A percentile compares a stretch with the other conserved stretches of the same genome.
These are phyloP conservation scores for Hyposmocoma kahamanoa DNA, from an alignment of 1,140 invertebrate species.

Conservation along the genomic window DNA sequence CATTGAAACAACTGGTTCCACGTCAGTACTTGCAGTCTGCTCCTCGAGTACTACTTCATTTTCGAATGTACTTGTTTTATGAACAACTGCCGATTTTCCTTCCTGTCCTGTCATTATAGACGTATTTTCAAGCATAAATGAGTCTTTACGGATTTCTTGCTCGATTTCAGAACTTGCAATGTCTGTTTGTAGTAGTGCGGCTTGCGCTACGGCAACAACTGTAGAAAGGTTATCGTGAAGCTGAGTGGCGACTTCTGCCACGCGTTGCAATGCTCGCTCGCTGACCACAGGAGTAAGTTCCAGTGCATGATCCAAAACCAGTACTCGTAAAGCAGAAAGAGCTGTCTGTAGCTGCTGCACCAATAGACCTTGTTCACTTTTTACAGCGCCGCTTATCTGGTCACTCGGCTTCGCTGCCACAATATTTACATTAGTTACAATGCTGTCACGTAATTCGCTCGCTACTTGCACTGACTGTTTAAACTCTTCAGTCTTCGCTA, in stretches of 20 bases:
- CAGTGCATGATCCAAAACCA: slow-evolving; percentile 14
- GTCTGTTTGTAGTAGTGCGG: too few species aligned
- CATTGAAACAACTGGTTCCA: too few species aligned
- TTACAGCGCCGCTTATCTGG: neutral
- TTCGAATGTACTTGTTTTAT: too few species aligned
- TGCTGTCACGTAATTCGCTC: neutral
- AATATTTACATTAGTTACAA: neutral
- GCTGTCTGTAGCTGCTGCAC: slow-evolving; percentile 13
- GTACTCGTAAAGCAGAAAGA: slow-evolving; percentile 8
- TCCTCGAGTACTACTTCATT: too few species aligned
- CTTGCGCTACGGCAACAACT: too few species aligned
- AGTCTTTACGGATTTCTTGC: too few species aligned
- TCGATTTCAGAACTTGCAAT: too few species aligned
- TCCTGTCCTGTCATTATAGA: too few species aligned
- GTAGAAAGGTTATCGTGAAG: slow-evolving; percentile 23
- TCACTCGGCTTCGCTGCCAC: neutral
- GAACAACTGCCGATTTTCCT: too few species aligned
- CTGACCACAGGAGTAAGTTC: slow-evolving; percentile 10
- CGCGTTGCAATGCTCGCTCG: slow-evolving; percentile 8
- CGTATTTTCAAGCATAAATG: too few species aligned
- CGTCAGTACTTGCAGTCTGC: too few species aligned
- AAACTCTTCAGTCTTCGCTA: neutral
- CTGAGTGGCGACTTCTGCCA: slow-evolving; percentile 19
- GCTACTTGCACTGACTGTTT: neutral
- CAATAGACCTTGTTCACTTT: slow-evolving; percentile 5